Base-by-base conservation (phyloP, 2,797 vertebrate species). In the Tinamus major region DNA sequence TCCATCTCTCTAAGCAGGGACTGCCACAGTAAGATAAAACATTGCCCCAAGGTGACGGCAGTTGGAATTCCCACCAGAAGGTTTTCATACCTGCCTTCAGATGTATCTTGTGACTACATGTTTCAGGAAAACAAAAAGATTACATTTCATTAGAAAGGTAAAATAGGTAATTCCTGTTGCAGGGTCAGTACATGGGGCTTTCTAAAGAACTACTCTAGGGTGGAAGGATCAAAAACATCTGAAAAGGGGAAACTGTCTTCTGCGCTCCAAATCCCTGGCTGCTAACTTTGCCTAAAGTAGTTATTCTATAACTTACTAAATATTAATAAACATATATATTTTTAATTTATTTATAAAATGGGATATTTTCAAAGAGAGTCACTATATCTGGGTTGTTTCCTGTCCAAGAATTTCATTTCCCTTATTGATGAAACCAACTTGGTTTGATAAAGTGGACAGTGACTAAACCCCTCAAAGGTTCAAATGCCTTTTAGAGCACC, bases 21-120 rank as follows among this genome's bases (percentile, higher is more conserved):
- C 88, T 96, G 95, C 96, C 96, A 96, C 81, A 81, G 59, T 29
- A 88, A 96, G 96, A 97, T 96, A 96, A 97, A 97, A 96, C 92
- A 93, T 96, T 90, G 96, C 97, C 97, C 94, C 91, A 91, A 95
- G 96, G 96, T 96, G 96, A 96, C 88, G 82, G 92, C 79, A 93
- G 90, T 89, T 96, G 96, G 94, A 97, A 97, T 97, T 97, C 93
- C 92, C 94, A 97, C 79, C 95, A 82, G 91, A 41, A 85, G 82
- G 86, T 87, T 95, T 96, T 95, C 96, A 97, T 97, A 93, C 96
- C 92, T 97, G 93, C 80, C 93, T 91, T 95, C 82, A 72, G 85
- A 97, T 62, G 69, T 91, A 91, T 97, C 96, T 96, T 97, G 96
- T 97, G 95, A 96, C 93, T 96, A 97, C 96, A 96, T 96, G 96